Evolutionary conservation across 2,113 vertebrate species (phyloP).

Genomic region (Bubo blakistoni): DNA sequence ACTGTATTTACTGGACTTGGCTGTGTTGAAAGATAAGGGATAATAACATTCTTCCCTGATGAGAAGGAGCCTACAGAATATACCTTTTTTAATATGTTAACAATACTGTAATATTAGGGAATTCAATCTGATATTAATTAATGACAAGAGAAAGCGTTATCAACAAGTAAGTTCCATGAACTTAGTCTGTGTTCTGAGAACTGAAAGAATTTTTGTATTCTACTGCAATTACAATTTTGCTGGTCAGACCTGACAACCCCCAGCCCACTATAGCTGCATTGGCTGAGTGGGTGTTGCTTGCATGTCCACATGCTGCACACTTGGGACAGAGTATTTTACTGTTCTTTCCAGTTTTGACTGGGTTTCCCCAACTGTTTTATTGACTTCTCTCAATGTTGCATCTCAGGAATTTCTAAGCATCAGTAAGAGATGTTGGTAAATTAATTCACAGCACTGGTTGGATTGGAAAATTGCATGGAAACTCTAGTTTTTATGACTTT

Average conservation of each 20-base stretch:
- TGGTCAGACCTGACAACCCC: neutral
- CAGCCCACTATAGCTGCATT: neutral
- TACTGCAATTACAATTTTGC: neutral
- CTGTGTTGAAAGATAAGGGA: constrained; percentile 77
- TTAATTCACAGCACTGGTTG: accelerated
- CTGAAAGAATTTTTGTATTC: neutral
- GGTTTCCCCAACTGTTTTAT: neutral
- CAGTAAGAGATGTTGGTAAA: accelerated
- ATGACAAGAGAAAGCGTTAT: constrained; percentile 45
- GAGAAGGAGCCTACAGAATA: constrained; percentile 52
- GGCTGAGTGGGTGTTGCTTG: neutral
- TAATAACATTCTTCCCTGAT: constrained; percentile 73
- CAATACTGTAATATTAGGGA: constrained; percentile 60
- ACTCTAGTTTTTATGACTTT: accelerated
- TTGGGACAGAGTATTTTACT: neutral
- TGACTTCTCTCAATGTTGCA: neutral
- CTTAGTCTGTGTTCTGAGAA: neutral
- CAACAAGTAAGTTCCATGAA: neutral
- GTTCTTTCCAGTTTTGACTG: neutral
- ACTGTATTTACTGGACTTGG: constrained; percentile 75
- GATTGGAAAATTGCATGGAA: neutral
- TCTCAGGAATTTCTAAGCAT: accelerated
- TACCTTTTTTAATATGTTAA: constrained; percentile 59
- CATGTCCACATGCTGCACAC: accelerated
- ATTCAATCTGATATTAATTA: constrained; percentile 62